Base-by-base conservation (phyloP, 2,113 vertebrate species). In the Callospermophilus lateralis region DNA sequence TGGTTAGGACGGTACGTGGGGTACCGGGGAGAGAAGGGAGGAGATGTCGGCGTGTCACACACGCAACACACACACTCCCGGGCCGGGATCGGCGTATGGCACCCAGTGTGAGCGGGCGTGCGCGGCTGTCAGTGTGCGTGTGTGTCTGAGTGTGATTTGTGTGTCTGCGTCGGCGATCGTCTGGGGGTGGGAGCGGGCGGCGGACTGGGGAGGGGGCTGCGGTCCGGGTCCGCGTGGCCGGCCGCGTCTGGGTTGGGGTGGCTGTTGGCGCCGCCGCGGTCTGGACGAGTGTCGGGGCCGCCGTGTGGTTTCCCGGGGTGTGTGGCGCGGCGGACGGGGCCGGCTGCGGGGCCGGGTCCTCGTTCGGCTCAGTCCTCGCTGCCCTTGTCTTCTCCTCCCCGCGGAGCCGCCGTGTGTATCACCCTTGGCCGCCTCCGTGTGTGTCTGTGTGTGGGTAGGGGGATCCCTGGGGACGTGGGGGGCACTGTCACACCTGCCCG, bases 141-240 rank as follows among this genome's bases (percentile, higher is more conserved):
- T 96, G 84, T 96, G 97, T 97, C 97, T 96, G 97, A 86, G 92
- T 96, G 97, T 97, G 98, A 98, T 97, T 97, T 97, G 98, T 98
- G 97, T 97, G 97, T 98, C 97, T 98, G 97, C 97, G 95, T 96
- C 95, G 97, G 93, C 94, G 97, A 83, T 92, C 78, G 95, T 92
- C 96, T 92, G 53, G 65, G 97, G 93, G 92, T 80, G 96, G 96
- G 96, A 80, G 91, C 89, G 73, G 95, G 91, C 88, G 53, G 48
- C 81, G 19, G 86, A 92, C 42, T 93, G 93, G 83, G 87, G 97
- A 91, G 78, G 96, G 96, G 97, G 94, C 97, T 97, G 95, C 94
- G 94, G 97, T 79, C 93, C 81, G 88, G 15, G 94, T 85, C 93
- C 93, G 90, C 91, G 95, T 90, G 97, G 97, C 92, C 73, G 9